Percentiles rank a stretch among this genome's conserved stretches.
Evolutionary conservation across 2,888 invertebrate genomes (phyloP).

Genomic region (Lasioglossum oenotherae): DNA sequence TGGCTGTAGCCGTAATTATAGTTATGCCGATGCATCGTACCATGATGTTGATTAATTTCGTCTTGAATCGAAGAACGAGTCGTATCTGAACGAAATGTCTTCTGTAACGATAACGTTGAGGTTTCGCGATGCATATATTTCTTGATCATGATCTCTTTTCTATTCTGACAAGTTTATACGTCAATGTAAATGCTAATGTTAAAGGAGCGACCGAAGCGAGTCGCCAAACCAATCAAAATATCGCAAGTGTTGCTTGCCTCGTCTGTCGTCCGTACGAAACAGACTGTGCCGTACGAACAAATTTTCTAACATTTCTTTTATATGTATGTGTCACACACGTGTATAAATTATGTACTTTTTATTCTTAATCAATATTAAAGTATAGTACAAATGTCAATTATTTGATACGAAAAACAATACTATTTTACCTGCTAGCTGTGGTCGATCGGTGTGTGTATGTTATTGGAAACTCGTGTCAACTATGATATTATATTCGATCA

Average conservation of each 20-base stretch:
- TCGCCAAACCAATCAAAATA: not conserved
- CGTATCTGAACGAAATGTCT: not conserved
- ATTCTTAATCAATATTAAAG: conserved; percentile 45
- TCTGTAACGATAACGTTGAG: not conserved
- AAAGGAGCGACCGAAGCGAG: conserved; percentile 7
- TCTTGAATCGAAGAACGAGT: not conserved
- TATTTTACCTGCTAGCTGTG: conserved; percentile 1
- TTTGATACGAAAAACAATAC: conserved; percentile 22
- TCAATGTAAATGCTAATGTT: not conserved
- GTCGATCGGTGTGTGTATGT: not conserved
- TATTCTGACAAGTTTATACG: not conserved
- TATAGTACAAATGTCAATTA: conserved; percentile 49
- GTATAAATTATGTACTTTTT: conserved; percentile 40
- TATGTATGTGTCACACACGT: not conserved
- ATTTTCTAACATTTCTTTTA: conserved; percentile 45
- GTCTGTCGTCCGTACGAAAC: conserved; percentile 10
- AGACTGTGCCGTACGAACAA: conserved; percentile 17
- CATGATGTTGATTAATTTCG: not conserved
- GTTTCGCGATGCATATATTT: not conserved
- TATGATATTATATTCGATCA: not conserved
- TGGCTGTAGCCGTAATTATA: not conserved
- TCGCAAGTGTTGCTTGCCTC: conserved; percentile 20
- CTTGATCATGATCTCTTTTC: not conserved
- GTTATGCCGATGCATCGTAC: not conserved
- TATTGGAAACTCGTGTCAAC: not conserved